A percentile compares a stretch with the other conserved stretches of the same genome.
phyloP scores from a whole-genome alignment of 2,888 invertebrate species.

The Megaustenia siamemsis region DNA sequence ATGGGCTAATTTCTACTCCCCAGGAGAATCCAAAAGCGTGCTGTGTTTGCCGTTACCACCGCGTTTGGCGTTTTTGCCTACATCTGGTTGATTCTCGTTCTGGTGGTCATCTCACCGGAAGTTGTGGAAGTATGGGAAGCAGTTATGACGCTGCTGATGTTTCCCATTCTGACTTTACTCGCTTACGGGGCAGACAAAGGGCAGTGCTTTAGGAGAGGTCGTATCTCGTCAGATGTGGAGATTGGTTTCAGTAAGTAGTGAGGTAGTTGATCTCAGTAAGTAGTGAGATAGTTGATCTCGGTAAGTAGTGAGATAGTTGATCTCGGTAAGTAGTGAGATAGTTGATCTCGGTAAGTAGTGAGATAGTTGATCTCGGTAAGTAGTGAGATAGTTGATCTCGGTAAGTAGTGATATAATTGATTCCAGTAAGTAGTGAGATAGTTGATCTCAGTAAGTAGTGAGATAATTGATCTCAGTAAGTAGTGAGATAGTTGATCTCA shows the following conservation, averaged over 20 bases:
- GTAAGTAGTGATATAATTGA: too few species aligned
- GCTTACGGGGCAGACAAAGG: conserved; percentile 83
- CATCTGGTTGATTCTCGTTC: conserved; percentile 83
- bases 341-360: too few species aligned
- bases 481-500: too few species aligned
- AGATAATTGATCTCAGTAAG: too few species aligned
- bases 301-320: too few species aligned
- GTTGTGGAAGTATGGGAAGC: conserved; percentile 83
- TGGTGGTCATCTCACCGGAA: conserved; percentile 79
- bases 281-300: too few species aligned
- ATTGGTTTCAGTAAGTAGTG: conserved; percentile 69
- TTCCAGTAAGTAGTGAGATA: too few species aligned
- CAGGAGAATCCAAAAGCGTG: conserved; percentile 80
- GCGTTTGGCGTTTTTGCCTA: conserved; percentile 83
- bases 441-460: too few species aligned
- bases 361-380: too few species aligned
- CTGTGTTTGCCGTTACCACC: conserved; percentile 80
- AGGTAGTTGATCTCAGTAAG: too few species aligned
- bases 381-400: too few species aligned
- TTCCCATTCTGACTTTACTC: conserved; percentile 82
- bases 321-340: too few species aligned
- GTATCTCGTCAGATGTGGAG: conserved; percentile 69
- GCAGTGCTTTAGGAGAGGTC: conserved; percentile 63
- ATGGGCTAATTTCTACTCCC: neutral
- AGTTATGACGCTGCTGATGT: conserved; percentile 83